A percentile compares a stretch with the other conserved stretches of the same genome.
Conservation (phyloP, 2,113 vertebrate genomes). For the Butorides virescens region DNA sequence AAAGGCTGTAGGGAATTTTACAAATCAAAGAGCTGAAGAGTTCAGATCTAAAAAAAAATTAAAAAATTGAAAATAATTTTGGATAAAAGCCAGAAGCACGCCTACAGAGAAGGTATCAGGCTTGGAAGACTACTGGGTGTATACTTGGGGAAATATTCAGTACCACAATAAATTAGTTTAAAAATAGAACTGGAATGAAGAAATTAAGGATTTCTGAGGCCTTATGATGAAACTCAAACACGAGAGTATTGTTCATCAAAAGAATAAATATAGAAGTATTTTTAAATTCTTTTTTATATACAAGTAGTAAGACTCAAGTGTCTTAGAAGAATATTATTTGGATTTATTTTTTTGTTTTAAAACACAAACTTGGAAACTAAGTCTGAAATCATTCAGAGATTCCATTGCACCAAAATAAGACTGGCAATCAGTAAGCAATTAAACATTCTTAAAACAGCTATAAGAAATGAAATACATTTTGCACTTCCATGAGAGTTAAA, state of each 20-base stretch:
- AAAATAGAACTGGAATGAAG: neutral
- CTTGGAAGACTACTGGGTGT: neutral
- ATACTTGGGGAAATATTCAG: neutral
- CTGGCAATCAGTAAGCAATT: neutral
- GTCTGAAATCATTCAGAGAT: neutral
- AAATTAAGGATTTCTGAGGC: neutral
- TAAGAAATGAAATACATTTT: neutral
- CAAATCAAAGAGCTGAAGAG: neutral
- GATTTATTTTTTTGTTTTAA: neutral
- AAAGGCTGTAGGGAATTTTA: neutral
- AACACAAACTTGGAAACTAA: neutral
- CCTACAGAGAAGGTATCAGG: neutral
- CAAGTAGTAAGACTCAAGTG: neutral
- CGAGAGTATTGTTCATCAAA: neutral
- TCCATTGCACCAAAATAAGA: neutral
- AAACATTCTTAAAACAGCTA: neutral
- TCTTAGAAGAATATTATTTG: neutral
- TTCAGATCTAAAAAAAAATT: neutral
- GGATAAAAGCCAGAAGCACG: neutral
- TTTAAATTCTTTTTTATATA: neutral
- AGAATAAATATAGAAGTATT: neutral
- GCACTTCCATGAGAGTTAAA: neutral
- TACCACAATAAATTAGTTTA: neutral
- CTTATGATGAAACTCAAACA: neutral
- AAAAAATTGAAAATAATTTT: neutral